Conservation (phyloP, 2,797 vertebrate genomes). For the Calcarius lapponicus region DNA sequence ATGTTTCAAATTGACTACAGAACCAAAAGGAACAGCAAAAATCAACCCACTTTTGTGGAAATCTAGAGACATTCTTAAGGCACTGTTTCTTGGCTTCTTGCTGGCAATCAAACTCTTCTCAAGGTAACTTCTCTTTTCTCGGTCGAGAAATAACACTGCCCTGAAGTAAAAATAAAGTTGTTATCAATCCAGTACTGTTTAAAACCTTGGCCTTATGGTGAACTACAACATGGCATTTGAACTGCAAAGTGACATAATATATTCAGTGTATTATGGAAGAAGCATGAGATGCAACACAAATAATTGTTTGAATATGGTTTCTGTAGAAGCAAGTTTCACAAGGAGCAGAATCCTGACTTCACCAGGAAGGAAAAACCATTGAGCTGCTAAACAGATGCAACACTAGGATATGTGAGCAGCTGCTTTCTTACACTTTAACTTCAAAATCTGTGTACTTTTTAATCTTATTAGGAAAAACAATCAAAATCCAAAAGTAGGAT, state of each 20-base stretch:
- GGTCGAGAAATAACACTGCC: conserved; percentile 87
- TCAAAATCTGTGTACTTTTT: not conserved
- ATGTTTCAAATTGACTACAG: not conserved
- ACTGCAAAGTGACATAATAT: not conserved
- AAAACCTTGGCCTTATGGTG: not conserved
- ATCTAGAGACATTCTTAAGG: conserved; percentile 88
- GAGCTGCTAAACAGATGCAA: not conserved
- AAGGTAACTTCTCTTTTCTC: conserved; percentile 82
- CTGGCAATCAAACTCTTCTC: conserved; percentile 77
- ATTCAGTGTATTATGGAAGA: not conserved
- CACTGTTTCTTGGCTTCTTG: conserved; percentile 81
- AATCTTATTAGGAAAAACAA: not conserved
- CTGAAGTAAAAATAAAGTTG: conserved; percentile 71
- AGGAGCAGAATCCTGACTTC: not conserved
- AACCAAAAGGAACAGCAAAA: not conserved
- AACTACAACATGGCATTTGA: not conserved
- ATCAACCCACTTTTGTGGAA: conserved; percentile 87
- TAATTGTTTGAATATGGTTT: not conserved
- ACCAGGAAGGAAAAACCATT: not conserved
- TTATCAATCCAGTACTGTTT: not conserved
- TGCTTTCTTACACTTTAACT: not conserved
- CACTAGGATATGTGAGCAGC: not conserved
- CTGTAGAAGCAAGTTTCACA: not conserved
- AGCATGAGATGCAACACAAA: not conserved
- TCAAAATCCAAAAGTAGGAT: not conserved